A percentile compares a stretch with the other conserved stretches of the same genome.
Evolutionary conservation across 2,113 vertebrate species (phyloP).

Genomic region (Leucopsar rothschildi): DNA sequence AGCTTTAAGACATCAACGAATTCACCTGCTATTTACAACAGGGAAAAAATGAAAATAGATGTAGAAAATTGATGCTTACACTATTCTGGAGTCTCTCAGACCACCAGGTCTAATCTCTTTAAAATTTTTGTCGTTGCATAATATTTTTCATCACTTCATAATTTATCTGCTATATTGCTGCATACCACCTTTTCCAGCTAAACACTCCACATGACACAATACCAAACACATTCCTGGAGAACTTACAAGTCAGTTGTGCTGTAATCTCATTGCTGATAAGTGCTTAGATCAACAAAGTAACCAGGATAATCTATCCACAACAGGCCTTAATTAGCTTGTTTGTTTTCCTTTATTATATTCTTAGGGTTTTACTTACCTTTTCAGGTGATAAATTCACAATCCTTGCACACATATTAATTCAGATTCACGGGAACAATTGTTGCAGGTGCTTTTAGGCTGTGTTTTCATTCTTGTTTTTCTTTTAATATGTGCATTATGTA

Average conservation of each 20-base stretch:
- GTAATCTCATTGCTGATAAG: neutral
- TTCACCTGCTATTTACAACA: neutral
- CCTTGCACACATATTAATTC: neutral
- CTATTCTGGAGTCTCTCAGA: neutral
- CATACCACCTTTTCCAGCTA: rapidly evolving
- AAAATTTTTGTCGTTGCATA: neutral
- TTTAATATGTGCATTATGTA: neutral
- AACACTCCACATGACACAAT: neutral
- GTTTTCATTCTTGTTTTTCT: neutral
- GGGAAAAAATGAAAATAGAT: neutral
- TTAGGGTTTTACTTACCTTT: neutral
- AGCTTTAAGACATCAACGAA: neutral
- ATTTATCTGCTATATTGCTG: neutral
- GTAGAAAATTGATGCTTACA: neutral
- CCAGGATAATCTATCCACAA: neutral
- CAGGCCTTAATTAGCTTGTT: neutral
- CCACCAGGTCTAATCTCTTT: neutral
- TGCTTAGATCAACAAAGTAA: neutral
- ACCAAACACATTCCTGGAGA: neutral
- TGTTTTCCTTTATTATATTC: neutral
- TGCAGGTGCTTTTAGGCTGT: neutral
- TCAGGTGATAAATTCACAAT: neutral
- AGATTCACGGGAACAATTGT: neutral
- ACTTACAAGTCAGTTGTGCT: neutral
- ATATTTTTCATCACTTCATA: neutral